Base-by-base conservation (phyloP, 2,888 invertebrate species). In the Miltochrista miniata region DNA sequence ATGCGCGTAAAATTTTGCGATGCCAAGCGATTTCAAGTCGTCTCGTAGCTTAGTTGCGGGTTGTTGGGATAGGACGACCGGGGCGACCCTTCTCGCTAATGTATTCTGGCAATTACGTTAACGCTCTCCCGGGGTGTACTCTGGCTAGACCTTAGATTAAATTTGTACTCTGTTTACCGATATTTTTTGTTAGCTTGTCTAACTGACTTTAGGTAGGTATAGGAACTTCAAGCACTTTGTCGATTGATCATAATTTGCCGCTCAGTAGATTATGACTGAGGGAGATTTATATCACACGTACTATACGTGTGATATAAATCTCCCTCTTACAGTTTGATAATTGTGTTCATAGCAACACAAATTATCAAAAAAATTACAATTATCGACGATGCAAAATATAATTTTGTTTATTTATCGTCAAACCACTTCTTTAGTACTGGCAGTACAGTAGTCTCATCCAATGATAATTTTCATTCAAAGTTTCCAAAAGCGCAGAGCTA, bases 71-170 rank as follows among this genome's bases (percentile, higher is more conserved):
- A 86, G 86, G 83, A 81, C 79, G 76, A 2, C 18, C 18, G 64
- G 65, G 64, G 76, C 69, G 75, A 73, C 78, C 77, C 78, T 79
- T 72, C 68, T 66, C 72, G 71, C 77, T 87, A 87, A 89, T 88
- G 81, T 87, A 89, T 88, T 88, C 88, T 72, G 81, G 80, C 79
- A 85, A 86, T 89, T 86, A 82, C 74, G 72, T 82, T 70, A 77
- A 75, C 76, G 77, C 71, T 62, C 72, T 67, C 74, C 70, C 66
- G 73, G 74, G 78, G 65, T 65, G 72, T 68, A 72, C 72, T 72
- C 70, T 66, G 74, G 70, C 74, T 75, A 79, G 76, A 72, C 76
- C 79, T 75, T 80, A 81, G 81, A 87, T 87, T 84, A 86, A 83
- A 86, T 83, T 83, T 81, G 76, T 83, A 79, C 76, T 81, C 79